phyloP scores from a whole-genome alignment of 2,888 invertebrate genomes.

The Ashinkailepas kermadecensis region DNA sequence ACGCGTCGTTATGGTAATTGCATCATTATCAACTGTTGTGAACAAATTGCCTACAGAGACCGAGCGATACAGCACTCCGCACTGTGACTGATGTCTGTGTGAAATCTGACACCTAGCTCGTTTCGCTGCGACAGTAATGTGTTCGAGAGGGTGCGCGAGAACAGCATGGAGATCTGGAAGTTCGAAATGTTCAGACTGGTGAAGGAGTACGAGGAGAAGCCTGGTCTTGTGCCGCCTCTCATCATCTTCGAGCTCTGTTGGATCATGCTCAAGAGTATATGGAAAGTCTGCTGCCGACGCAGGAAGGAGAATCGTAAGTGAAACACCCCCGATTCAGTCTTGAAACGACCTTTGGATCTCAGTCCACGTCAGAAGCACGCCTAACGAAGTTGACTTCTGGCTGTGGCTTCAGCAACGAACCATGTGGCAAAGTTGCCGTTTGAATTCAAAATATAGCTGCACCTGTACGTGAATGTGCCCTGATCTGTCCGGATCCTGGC shows the following conservation, averaged over 20 bases:
- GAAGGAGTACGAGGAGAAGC: conserved; percentile 42
- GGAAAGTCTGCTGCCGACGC: conserved; percentile 31
- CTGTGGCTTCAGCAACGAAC: not conserved
- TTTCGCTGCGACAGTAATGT: conserved; percentile 39
- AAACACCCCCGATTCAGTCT: not conserved
- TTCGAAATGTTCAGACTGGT: conserved; percentile 44
- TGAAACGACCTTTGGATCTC: not conserved
- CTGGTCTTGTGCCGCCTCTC: conserved; percentile 42
- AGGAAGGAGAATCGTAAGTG: conserved; percentile 32
- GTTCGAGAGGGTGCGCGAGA: conserved; percentile 43
- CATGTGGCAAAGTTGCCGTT: not conserved
- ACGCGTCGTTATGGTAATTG: too few relatives aligned
- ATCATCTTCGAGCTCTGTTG: conserved; percentile 38
- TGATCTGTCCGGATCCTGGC: not conserved
- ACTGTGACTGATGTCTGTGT: not conserved
- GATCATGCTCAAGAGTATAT: conserved; percentile 30
- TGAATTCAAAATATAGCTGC: not conserved
- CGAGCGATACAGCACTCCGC: too few relatives aligned
- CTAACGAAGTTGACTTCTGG: not conserved
- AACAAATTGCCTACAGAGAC: conserved; percentile 15
- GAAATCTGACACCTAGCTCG: not conserved
- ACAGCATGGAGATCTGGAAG: conserved; percentile 44
- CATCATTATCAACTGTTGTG: too few relatives aligned
- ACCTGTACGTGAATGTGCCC: not conserved
- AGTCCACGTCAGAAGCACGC: not conserved